Evolutionary conservation across 2,113 vertebrate species (phyloP).

Genomic region (Chaetorhynchus papuensis): DNA sequence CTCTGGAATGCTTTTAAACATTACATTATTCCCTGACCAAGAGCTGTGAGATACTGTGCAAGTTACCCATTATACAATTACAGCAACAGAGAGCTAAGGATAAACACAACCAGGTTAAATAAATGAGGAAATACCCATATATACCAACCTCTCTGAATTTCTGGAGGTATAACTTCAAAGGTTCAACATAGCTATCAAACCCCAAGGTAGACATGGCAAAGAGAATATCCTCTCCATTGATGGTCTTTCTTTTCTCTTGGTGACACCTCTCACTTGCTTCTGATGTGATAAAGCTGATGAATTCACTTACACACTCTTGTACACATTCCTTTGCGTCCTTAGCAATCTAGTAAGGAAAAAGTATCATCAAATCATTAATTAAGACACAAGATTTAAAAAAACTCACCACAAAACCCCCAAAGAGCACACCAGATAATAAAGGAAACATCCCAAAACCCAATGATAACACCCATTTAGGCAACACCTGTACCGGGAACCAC

Average conservation of each 20-base stretch:
- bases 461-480: not conserved
- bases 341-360: conserved; percentile 81
- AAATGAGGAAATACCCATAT: not conserved
- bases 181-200: conserved; percentile 98
- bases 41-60: not conserved
- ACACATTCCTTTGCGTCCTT: conserved; percentile 99
- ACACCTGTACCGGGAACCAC: not conserved
- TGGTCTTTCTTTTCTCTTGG: conserved; percentile 98
- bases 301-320: conserved; percentile 98
- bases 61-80: not conserved
- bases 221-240: conserved; percentile 98
- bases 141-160: conserved; percentile 94
- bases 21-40: not conserved
- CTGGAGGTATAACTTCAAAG: conserved; percentile 95
- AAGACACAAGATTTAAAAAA: not conserved
- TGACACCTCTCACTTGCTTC: conserved; percentile 97
- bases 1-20: not conserved
- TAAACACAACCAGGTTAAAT: not conserved
- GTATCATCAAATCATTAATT: not conserved
- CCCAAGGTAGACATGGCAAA: conserved; percentile 99
- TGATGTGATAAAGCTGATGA: conserved; percentile 98
- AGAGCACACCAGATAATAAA: not conserved
- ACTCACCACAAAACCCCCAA: not conserved
- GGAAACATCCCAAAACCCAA: not conserved
- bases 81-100: not conserved